These are phyloP conservation scores for Galaxias olidus DNA, from an alignment of 2,797 vertebrate genomes.

Conservation along the genomic window DNA sequence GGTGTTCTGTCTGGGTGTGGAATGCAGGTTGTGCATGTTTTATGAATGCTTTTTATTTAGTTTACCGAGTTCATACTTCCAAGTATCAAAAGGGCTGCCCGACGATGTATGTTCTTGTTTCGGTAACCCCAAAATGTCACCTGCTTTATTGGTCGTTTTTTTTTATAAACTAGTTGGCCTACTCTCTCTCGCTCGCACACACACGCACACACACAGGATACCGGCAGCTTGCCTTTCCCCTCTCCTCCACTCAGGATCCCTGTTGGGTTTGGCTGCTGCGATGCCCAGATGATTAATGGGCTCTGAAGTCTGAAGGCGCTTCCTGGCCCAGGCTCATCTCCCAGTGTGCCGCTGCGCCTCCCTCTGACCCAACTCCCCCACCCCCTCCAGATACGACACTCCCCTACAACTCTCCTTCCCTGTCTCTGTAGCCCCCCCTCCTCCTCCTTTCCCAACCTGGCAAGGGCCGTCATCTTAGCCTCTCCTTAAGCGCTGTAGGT, in stretches of 20 bases:
- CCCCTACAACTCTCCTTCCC: constrained; percentile 9
- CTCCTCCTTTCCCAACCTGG: constrained; percentile 40
- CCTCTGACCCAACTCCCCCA: constrained; percentile 35
- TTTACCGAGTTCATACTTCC: no score
- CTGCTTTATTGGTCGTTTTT: constrained; percentile 4
- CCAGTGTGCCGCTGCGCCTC: constrained; percentile 27
- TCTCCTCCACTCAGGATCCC: constrained; percentile 41
- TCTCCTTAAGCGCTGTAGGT: constrained; percentile 53
- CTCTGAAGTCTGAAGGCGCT: constrained; percentile 44
- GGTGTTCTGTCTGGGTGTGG: no score
- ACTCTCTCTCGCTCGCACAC: constrained; percentile 2
- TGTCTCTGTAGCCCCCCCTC: constrained; percentile 34
- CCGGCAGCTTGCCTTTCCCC: constrained; percentile 41
- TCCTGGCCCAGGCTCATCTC: constrained; percentile 46
- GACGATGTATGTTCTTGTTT: neutral
- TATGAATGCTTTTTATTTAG: no score
- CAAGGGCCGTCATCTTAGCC: constrained; percentile 43
- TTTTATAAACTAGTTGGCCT: neutral
- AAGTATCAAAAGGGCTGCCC: no score
- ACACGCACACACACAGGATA: constrained; percentile 23
- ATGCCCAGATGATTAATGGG: constrained; percentile 63
- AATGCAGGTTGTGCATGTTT: no score
- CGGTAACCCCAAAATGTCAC: constrained; percentile 13
- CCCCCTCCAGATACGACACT: constrained; percentile 37
- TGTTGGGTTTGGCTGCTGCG: constrained; percentile 48